Evolutionary conservation across 2,113 vertebrate species (phyloP).

Genomic region (Pao palembangensis): DNA sequence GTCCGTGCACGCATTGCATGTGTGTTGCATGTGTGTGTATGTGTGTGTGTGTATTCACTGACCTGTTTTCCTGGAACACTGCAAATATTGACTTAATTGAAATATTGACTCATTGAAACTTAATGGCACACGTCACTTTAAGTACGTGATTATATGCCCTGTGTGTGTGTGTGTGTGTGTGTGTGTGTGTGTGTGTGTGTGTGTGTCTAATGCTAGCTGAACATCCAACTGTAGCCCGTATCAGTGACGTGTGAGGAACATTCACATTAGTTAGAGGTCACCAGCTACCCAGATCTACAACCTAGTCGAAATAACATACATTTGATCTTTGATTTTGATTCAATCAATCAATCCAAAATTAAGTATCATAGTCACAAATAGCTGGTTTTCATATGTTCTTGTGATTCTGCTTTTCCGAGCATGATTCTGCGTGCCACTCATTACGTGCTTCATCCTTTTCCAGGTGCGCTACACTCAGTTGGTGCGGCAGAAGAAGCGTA

Average conservation of each 20-base stretch:
- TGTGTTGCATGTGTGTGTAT: conserved; percentile 1
- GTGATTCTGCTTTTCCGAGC: neutral
- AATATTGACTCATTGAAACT: conserved; percentile 57
- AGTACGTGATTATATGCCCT: neutral
- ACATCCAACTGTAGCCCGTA: too few relatives aligned
- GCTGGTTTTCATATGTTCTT: neutral
- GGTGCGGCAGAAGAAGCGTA: conserved; percentile 85
- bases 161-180: neutral
- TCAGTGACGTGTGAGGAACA: too few relatives aligned
- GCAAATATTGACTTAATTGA: conserved; percentile 64
- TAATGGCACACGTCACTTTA: conserved; percentile 7
- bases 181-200: too few relatives aligned
- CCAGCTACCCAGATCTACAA: neutral
- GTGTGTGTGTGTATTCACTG: neutral
- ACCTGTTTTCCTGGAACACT: neutral
- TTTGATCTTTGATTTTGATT: neutral
- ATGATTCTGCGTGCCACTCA: neutral
- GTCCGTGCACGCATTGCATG: neutral
- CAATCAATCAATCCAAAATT: too few relatives aligned
- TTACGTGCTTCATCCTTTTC: neutral
- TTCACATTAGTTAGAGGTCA: too few relatives aligned
- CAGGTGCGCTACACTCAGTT: conserved; percentile 93
- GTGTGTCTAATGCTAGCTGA: too few relatives aligned
- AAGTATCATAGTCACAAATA: too few relatives aligned
- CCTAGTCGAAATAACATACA: neutral